phyloP scores from a whole-genome alignment of 2,888 invertebrate genomes.

The Antheraea assamensis region DNA sequence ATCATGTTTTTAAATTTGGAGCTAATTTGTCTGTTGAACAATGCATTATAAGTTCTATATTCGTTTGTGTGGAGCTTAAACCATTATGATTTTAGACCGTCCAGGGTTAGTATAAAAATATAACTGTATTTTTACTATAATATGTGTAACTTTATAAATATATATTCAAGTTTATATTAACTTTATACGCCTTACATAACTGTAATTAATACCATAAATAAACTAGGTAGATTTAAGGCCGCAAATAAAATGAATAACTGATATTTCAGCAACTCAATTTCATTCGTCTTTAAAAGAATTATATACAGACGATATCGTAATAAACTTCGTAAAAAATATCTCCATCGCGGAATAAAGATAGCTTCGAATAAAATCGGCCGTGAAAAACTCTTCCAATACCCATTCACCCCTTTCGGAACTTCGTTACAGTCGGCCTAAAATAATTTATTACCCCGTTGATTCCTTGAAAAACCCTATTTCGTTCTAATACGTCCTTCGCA shows the following conservation, averaged over 20 bases:
- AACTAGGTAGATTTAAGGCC: neutral
- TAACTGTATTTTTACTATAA: no score
- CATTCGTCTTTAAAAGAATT: neutral
- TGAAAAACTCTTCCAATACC: constrained; percentile 23
- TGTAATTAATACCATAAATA: neutral
- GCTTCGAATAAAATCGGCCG: constrained; percentile 6
- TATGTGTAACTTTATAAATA: neutral
- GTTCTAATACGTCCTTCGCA: constrained; percentile 64
- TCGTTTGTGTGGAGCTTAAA: no score
- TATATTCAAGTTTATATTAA: neutral
- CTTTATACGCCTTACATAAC: neutral
- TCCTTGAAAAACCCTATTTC: constrained; percentile 65
- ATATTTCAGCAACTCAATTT: neutral
- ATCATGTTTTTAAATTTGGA: no score
- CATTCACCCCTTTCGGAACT: constrained; percentile 40
- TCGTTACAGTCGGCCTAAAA: constrained; percentile 53
- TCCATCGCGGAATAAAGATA: constrained; percentile 1
- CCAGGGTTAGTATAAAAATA: no score
- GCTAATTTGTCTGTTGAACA: no score
- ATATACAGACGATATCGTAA: constrained; percentile 3
- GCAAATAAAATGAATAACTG: neutral
- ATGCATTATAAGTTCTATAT: no score
- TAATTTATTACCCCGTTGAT: constrained; percentile 68
- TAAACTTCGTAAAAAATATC: constrained; percentile 5
- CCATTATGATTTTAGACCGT: no score